phyloP scores from a whole-genome alignment of 2,888 invertebrate species.

The Drosophila stalkeri region DNA sequence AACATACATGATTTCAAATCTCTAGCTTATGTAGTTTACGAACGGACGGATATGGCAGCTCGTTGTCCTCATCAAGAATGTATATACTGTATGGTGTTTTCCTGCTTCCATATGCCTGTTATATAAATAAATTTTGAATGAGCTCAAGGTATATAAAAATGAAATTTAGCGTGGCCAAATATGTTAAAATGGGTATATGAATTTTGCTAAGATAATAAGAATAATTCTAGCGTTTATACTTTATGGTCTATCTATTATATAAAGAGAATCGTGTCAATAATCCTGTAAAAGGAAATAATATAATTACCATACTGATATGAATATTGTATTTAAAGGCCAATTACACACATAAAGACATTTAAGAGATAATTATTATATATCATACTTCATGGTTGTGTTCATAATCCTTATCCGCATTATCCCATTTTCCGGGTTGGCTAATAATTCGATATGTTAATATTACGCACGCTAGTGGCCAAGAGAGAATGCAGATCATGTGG shows the following conservation, averaged over 20 bases:
- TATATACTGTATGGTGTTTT: too few relatives aligned
- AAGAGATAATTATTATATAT: slow-evolving; percentile 78
- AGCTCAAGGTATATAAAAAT: too few relatives aligned
- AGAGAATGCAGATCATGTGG: slow-evolving; percentile 58
- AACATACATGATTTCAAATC: too few relatives aligned
- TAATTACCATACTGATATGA: slow-evolving; percentile 69
- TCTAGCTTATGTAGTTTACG: too few relatives aligned
- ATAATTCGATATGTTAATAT: slow-evolving; percentile 82
- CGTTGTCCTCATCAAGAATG: too few relatives aligned
- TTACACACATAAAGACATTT: slow-evolving; percentile 79
- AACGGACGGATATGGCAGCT: too few relatives aligned
- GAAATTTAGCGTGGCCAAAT: too few relatives aligned
- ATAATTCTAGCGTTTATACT: background rate
- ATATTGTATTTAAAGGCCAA: slow-evolving; percentile 74
- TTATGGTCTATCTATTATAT: background rate
- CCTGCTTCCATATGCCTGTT: too few relatives aligned
- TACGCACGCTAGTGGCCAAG: slow-evolving; percentile 58
- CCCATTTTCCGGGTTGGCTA: slow-evolving; percentile 82
- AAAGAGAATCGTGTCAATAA: slow-evolving; percentile 60
- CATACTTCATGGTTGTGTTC: slow-evolving; percentile 62
- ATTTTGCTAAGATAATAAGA: background rate
- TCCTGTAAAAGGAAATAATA: slow-evolving; percentile 72
- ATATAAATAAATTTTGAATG: too few relatives aligned
- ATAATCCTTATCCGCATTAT: slow-evolving; percentile 77
- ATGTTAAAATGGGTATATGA: too few relatives aligned